Evolutionary conservation across 2,113 vertebrate genomes (phyloP), one percentile per base, ranked within the genome.

Genomic region (Pelobates fuscus): DNA sequence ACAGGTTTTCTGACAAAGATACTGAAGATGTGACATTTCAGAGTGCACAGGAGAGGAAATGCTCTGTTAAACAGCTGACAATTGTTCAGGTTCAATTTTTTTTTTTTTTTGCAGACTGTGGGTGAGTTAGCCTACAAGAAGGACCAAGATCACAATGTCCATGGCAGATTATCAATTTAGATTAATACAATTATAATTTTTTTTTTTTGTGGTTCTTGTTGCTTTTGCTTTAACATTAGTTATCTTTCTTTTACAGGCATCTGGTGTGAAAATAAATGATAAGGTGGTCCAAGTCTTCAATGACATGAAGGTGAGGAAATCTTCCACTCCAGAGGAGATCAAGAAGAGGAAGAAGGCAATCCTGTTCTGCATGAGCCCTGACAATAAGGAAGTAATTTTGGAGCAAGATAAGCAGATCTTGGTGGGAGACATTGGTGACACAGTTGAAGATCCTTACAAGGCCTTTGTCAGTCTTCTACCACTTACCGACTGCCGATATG

Each of bases 231-330:
- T 41, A n/a, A n/a, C n/a, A n/a, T n/a, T 2, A 2, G 7, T 12
- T 41, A 7, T 41, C 15, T 1, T 27, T 27, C 17, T 46, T 46
- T 46, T 20, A 54, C 80, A 96, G 95, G 92, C 95, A 76, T 96
- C 95, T 2, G 95, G 95, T 44, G 93, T 97, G 70, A 91, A 88
- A 82, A 94, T 97, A 44, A 90, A 91, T 23, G 95, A 96, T 54
- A 85, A 84, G 5, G 94, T 96, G 23, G 85, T 97, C 71, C 84
- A 82, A 1, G 81, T 93, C 79, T 96, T 96, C 88, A 95, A 95
- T 2, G 90, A 94, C 25, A 96, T 96, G 95, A 97, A 97, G 84
- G 94, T 97, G 77, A 92, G 94, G 43, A 96, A 95, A 74, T 88
- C 91, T 0, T 89, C 91, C 1, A 84, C 87, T 0, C 88, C 85